A percentile compares a stretch with the other conserved stretches of the same genome.
Evolutionary conservation across 1,140 invertebrate genomes (phyloP).

Genomic region (Vanessa atalanta): DNA sequence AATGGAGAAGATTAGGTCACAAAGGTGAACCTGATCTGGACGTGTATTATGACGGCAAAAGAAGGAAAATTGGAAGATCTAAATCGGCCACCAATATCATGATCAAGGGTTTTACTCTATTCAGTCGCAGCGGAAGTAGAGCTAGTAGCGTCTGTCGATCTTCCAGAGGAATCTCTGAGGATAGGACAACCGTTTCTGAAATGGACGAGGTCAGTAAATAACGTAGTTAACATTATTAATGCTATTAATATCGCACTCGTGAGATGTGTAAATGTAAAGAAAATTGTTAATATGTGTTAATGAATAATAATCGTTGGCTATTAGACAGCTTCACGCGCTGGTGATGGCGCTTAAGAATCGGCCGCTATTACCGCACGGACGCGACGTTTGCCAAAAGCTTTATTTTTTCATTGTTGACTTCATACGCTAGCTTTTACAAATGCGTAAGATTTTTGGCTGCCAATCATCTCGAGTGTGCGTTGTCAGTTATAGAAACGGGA

Average conservation of each 20-base stretch:
- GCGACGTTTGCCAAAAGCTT: conserved; percentile 61
- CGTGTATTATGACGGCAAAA: conserved; percentile 64
- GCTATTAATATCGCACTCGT: conserved; percentile 20
- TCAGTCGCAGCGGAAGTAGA: conserved; percentile 82
- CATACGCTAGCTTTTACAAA: conserved; percentile 49
- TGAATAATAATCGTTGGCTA: conserved; percentile 62
- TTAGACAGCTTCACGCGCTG: conserved; percentile 50
- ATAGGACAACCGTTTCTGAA: conserved; percentile 83
- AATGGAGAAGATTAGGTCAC: conserved; percentile 86
- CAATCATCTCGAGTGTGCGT: conserved; percentile 45
- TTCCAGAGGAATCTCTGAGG: conserved; percentile 81
- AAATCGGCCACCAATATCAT: conserved; percentile 89
- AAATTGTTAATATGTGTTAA: conserved; percentile 47
- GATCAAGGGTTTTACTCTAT: conserved; percentile 89
- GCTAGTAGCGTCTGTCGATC: conserved; percentile 77
- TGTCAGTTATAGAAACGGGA: conserved; percentile 53
- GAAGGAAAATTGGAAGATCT: conserved; percentile 82
- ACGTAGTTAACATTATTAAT: conserved; percentile 31
- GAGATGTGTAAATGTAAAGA: conserved; percentile 37
- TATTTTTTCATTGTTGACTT: conserved; percentile 66
- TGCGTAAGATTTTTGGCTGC: conserved; percentile 55
- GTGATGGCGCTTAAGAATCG: conserved; percentile 59
- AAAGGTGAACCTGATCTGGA: conserved; percentile 80
- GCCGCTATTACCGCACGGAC: conserved; percentile 52
- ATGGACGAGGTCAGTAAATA: conserved; percentile 82